Base-by-base conservation (phyloP, 2,888 invertebrate genomes). In the Keiferia lycopersicella region DNA sequence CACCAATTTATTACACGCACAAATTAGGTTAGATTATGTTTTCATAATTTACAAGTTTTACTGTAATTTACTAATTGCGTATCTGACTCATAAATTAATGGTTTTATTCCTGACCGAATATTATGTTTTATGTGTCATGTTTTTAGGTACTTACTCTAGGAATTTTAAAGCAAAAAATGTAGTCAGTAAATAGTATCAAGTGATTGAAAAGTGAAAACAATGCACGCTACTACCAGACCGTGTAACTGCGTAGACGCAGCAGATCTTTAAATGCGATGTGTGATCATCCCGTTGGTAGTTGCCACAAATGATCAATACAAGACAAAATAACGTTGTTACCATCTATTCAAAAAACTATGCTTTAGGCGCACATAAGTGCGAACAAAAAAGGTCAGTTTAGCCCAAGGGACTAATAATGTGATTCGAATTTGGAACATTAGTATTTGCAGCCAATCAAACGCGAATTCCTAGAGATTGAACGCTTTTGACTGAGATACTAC, bases 121-220 rank as follows among this genome's bases (percentile, higher is more conserved):
- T 39, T 8, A 10, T 39, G 39, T 12, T n/a, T n/a, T n/a, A n/a
- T n/a, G n/a, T n/a, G n/a, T n/a, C n/a, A n/a, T n/a, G n/a, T n/a
- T n/a, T n/a, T n/a, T n/a, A n/a, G n/a, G n/a, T n/a, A n/a, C n/a
- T n/a, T n/a, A 39, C 39, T 7, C 39, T 7, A 26, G 56, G 34
- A 34, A 56, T 56, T 56, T 56, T 1, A 56, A 16, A 56, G 7
- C n/a, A n/a, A 34, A 8, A n/a, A 7, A 34, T 34, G 11, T 26
- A 26, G 45, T 45, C 41, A 38, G 26, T 45, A 22, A 41, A 45
- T 26, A 60, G 70, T 71, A 60, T 1, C 34, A 30, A 56, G 56
- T 68, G 71, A 73, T 67, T 72, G 70, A 78, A 80, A 82, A 81
- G 81, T 81, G 81, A 81, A 82, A 78, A 71, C 69, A 67, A 68